Percentiles rank a stretch among this genome's conserved stretches.
phyloP scores from a whole-genome alignment of 2,113 vertebrate species.

The Leptobrachium leishanense region DNA sequence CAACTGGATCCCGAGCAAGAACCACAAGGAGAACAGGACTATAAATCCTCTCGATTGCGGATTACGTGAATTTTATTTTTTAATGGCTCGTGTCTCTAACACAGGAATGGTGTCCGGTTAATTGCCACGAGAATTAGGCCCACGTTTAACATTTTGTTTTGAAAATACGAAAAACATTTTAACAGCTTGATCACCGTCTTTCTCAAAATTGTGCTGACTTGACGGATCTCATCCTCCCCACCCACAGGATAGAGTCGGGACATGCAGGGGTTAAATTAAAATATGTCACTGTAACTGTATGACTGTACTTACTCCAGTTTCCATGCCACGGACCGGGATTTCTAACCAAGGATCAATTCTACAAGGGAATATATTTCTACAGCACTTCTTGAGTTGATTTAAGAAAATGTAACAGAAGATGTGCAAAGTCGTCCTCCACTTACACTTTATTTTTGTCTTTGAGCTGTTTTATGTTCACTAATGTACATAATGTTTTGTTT shows the following conservation, averaged over 20 bases:
- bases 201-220: background rate
- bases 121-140: constrained; percentile 14
- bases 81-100: constrained; percentile 24
- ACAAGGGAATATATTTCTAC: constrained; percentile 19
- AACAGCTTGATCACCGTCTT: background rate
- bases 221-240: background rate
- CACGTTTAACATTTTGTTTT: constrained; percentile 7
- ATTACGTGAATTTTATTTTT: constrained; percentile 29
- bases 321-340: constrained; percentile 17
- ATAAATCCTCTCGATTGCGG: constrained; percentile 36
- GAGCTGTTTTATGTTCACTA: constrained; percentile 46
- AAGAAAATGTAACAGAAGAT: constrained; percentile 47
- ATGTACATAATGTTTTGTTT: constrained; percentile 48
- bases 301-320: constrained; percentile 21
- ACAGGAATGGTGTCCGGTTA: constrained; percentile 3
- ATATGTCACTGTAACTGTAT: constrained; percentile 30
- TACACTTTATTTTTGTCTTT: constrained; percentile 9
- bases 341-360: constrained; percentile 30
- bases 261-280: constrained; percentile 5
- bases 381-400: constrained; percentile 44
- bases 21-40: constrained; percentile 40
- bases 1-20: constrained; percentile 1
- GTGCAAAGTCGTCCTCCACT: constrained; percentile 40
- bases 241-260: no score
- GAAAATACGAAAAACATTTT: constrained; percentile 7